Percentiles rank a stretch among this genome's conserved stretches.
phyloP scores from a whole-genome alignment of 2,888 invertebrate species.

The Metallyticus violacea region DNA sequence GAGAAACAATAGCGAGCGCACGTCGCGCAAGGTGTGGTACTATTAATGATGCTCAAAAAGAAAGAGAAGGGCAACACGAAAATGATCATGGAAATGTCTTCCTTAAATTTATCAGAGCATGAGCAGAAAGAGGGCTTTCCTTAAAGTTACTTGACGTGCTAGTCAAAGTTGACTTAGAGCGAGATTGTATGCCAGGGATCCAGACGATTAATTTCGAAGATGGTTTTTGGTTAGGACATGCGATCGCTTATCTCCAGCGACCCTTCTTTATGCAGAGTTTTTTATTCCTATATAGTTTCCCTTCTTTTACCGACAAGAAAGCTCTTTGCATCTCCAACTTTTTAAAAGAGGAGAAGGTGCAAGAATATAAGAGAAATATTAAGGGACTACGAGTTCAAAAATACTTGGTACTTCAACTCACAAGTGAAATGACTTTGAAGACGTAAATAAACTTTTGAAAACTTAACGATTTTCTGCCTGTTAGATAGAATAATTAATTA shows the following conservation, averaged over 20 bases:
- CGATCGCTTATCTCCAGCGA: conserved; percentile 1
- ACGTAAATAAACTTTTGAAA: conserved; percentile 33
- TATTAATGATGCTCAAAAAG: not conserved
- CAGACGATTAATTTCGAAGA: conserved; percentile 7
- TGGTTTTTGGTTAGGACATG: not conserved
- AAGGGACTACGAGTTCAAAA: conserved; percentile 18
- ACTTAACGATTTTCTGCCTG: conserved; percentile 25
- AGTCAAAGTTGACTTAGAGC: not conserved
- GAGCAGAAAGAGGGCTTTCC: not conserved
- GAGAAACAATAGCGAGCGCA: too few species aligned
- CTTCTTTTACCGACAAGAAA: conserved; percentile 17
- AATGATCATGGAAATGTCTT: not conserved
- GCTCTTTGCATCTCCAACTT: conserved; percentile 13
- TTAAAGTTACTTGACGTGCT: not conserved
- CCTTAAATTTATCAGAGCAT: not conserved
- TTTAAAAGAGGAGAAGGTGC: conserved; percentile 19
- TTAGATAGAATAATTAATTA: conserved; percentile 34
- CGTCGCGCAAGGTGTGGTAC: too few species aligned
- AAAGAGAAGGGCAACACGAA: not conserved
- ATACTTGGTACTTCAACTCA: conserved; percentile 5
- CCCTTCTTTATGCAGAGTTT: conserved; percentile 10
- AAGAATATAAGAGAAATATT: conserved; percentile 20
- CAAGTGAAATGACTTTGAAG: conserved; percentile 29
- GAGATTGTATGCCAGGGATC: not conserved
- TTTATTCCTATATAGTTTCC: conserved; percentile 6